These are phyloP conservation scores for Drosophila barbarae DNA, from an alignment of 2,888 invertebrate species.

Conservation along the genomic window DNA sequence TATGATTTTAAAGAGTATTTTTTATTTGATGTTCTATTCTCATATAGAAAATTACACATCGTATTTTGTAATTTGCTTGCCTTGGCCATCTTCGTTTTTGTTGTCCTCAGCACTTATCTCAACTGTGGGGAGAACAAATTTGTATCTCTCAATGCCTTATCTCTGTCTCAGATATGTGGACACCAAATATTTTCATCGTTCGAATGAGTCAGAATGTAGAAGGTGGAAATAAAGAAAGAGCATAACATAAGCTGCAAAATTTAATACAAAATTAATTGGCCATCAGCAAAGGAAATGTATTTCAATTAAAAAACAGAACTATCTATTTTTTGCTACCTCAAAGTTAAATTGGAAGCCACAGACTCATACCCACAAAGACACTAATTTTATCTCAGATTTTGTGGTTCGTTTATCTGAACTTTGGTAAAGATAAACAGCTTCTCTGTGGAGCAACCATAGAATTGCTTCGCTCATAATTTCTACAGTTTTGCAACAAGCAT, in stretches of 20 bases:
- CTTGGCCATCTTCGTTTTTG: conserved; percentile 10
- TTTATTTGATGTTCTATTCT: conserved; percentile 9
- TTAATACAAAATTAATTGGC: neutral
- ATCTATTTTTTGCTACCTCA: neutral
- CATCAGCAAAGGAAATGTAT: neutral
- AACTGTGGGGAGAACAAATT: conserved; percentile 39
- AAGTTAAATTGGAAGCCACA: neutral
- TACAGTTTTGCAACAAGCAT: conserved; percentile 30
- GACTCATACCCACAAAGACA: neutral
- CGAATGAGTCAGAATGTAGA: conserved; percentile 5
- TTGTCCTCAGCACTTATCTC: conserved; percentile 37
- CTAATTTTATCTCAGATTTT: conserved; percentile 16
- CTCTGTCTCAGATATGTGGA: conserved; percentile 50
- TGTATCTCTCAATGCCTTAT: conserved; percentile 58
- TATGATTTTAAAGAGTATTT: neutral
- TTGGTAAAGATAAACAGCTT: conserved; percentile 36
- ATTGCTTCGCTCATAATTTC: conserved; percentile 14
- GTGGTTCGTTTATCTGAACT: conserved; percentile 19
- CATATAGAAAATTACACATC: neutral
- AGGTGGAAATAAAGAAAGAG: conserved; percentile 3
- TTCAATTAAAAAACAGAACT: neutral
- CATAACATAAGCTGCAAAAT: neutral
- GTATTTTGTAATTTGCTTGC: conserved; percentile 18
- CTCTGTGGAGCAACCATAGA: conserved; percentile 4
- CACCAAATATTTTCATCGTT: conserved; percentile 16